Percentiles rank a stretch among this genome's conserved stretches.
Evolutionary conservation across 2,113 vertebrate genomes (phyloP).

Genomic region (Nothobranchius kuhntae): DNA sequence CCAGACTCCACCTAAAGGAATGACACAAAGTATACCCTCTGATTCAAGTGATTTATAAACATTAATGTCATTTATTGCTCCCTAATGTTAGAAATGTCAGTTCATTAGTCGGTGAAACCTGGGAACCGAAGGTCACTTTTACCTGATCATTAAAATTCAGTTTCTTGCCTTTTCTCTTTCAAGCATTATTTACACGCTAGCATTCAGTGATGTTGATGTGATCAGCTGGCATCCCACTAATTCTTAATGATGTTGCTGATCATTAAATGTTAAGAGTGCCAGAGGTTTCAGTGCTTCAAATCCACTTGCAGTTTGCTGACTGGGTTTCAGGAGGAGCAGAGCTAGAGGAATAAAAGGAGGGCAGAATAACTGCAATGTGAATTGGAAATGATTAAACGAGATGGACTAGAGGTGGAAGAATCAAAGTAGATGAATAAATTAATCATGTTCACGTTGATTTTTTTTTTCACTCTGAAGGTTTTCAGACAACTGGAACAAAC

Average conservation of each 20-base stretch:
- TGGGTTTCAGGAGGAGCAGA: too few species aligned
- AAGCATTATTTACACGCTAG: not conserved
- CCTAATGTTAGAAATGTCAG: slow-evolving; percentile 41
- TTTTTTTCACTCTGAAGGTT: too few species aligned
- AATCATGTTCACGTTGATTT: too few species aligned
- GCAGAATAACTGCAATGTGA: not conserved
- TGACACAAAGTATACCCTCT: slow-evolving; percentile 36
- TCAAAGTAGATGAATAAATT: too few species aligned
- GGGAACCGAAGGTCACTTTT: slow-evolving; percentile 10
- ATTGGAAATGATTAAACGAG: too few species aligned
- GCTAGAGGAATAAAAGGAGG: not conserved
- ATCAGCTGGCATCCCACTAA: not conserved
- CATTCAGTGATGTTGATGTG: not conserved
- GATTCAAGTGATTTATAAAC: slow-evolving; percentile 24
- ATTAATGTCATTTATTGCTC: slow-evolving; percentile 27
- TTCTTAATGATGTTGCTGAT: not conserved
- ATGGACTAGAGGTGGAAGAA: too few species aligned
- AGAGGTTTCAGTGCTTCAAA: too few species aligned
- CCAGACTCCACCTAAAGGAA: slow-evolving; percentile 20
- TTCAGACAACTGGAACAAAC: not conserved
- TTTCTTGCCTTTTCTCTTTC: not conserved
- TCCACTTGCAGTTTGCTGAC: too few species aligned
- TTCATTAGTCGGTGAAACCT: slow-evolving; percentile 1
- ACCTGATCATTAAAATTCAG: slow-evolving; percentile 8
- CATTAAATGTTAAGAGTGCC: slow-evolving; percentile 1